These are phyloP conservation scores for Drosophila bifasciata DNA, from an alignment of 1,140 invertebrate species.

Conservation along the genomic window DNA sequence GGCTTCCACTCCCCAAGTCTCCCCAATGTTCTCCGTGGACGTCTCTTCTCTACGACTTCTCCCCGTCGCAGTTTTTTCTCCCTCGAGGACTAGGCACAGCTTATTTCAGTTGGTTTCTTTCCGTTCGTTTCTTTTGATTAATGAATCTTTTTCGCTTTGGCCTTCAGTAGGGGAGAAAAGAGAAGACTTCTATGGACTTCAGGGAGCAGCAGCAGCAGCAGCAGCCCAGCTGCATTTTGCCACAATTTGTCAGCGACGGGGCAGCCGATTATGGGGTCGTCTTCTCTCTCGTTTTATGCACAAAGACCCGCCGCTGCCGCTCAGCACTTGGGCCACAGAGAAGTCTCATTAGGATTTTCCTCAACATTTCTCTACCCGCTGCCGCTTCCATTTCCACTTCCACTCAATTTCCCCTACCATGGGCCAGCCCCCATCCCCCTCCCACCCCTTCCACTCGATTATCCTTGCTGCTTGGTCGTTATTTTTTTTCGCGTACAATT, in stretches of 20 bases:
- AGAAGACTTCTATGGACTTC: background rate
- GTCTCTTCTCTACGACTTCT: slow-evolving; percentile 1
- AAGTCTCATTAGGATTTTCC: slow-evolving; percentile 9
- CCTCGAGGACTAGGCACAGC: slow-evolving; percentile 3
- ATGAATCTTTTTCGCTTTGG: slow-evolving; percentile 35
- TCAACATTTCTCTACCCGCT: background rate
- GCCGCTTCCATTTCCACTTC: too few species aligned
- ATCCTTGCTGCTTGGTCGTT: too few species aligned
- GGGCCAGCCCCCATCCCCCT: too few species aligned
- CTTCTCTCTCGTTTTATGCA: slow-evolving; percentile 2
- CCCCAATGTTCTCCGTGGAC: background rate
- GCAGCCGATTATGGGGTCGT: slow-evolving; percentile 22
- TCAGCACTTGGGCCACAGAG: background rate
- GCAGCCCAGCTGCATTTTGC: slow-evolving; percentile 30
- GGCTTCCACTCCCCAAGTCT: too few species aligned
- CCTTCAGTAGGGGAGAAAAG: slow-evolving; percentile 4
- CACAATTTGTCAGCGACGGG: slow-evolving; percentile 37
- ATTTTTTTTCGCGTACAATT: background rate
- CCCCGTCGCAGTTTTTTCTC: background rate
- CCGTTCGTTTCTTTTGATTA: slow-evolving; percentile 32
- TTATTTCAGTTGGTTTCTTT: slow-evolving; percentile 27
- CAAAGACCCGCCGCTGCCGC: background rate
- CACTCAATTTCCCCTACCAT: too few species aligned
- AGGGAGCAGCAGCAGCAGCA: background rate
- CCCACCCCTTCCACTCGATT: background rate